A percentile compares a stretch with the other conserved stretches of the same genome.
Evolutionary conservation across 2,888 invertebrate species (phyloP).

Genomic region (Heteromyza rotundicornis): DNA sequence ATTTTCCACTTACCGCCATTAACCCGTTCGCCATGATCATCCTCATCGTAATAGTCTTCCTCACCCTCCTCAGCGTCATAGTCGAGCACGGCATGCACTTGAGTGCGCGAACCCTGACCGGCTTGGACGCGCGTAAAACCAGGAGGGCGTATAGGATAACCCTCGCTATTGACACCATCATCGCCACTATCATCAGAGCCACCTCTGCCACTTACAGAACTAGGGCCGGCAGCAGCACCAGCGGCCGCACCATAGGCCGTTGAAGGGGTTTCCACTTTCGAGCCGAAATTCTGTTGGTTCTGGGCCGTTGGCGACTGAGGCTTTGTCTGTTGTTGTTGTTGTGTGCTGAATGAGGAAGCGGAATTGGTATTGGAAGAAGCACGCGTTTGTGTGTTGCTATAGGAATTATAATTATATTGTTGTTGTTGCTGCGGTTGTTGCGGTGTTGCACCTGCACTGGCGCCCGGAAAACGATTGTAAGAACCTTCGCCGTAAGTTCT

Average conservation of each 20-base stretch:
- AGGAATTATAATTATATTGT: slow-evolving; percentile 52
- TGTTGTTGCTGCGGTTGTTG: slow-evolving; percentile 33
- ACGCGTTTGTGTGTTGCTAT: slow-evolving; percentile 41
- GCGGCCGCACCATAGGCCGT: slow-evolving; percentile 40
- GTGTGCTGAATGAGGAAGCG: slow-evolving; percentile 33
- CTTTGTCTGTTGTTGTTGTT: slow-evolving; percentile 25
- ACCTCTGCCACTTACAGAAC: too few species aligned
- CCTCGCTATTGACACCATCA: slow-evolving; percentile 32
- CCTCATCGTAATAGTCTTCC: slow-evolving; percentile 57
- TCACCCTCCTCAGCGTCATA: slow-evolving; percentile 62
- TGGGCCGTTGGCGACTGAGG: slow-evolving; percentile 27
- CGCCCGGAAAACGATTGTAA: slow-evolving; percentile 46
- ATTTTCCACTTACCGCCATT: slow-evolving; percentile 45
- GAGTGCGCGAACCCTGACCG: slow-evolving; percentile 64
- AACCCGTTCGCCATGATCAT: slow-evolving; percentile 42
- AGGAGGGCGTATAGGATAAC: slow-evolving; percentile 67
- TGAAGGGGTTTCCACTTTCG: slow-evolving; percentile 40
- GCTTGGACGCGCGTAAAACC: slow-evolving; percentile 72
- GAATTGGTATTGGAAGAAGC: slow-evolving; percentile 38
- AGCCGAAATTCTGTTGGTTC: slow-evolving; percentile 11
- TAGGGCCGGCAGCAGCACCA: slow-evolving; percentile 12
- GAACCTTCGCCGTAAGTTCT: slow-evolving; percentile 50
- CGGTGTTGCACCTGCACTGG: slow-evolving; percentile 13
- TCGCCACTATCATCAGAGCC: slow-evolving; percentile 22
- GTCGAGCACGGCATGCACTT: slow-evolving; percentile 62